Base-by-base conservation (phyloP, 2,113 vertebrate species). In the Nyctereutes procyonoides region DNA sequence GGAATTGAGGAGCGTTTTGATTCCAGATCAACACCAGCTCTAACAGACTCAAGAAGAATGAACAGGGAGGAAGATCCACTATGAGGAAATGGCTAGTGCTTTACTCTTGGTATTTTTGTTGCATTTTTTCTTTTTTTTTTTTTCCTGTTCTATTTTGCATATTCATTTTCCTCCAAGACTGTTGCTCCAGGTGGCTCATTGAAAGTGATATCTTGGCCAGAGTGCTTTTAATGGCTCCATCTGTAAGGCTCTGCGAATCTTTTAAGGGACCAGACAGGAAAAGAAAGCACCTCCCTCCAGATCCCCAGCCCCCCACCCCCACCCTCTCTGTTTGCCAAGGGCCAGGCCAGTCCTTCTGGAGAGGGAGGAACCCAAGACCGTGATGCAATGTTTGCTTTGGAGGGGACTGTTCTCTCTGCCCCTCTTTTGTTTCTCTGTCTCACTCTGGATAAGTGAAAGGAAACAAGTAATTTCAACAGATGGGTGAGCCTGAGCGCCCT, bases 201-300 rank as follows among this genome's bases (percentile, higher is more conserved):
- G 95, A 80, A 96, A 90, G 88, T 28, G 88, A 73, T 88, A 88
- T 80, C 88, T 73, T 87, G 79, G 84, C 84, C 88, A 63, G 13
- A 30, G 43, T 88, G 80, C 80, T 88, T 71, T 85, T 88, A 87
- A 69, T 58, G 63, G n/a, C 63, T 80, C 71, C 88, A 43, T 94
- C 83, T 82, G 51, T 87, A 56, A 76, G 84, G 58, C 28, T 28
- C 60, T 63, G 74, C 0, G 16, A 30, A 55, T 56, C 84, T 74
- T 80, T 28, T 65, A 51, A 53, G 84, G 30, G 38, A 62, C 22
- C 87, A 92, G 90, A 91, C 83, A 79, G 65, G 65, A 55, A 71
- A 51, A 62, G 88, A 53, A 55, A 53, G 20, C 0, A 38, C 79
- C 76, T 73, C 8, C 20, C 51, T 30, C 15, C 12, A 2, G 0